Conservation (phyloP, 2,113 vertebrate genomes). For the Monopterus albus region DNA sequence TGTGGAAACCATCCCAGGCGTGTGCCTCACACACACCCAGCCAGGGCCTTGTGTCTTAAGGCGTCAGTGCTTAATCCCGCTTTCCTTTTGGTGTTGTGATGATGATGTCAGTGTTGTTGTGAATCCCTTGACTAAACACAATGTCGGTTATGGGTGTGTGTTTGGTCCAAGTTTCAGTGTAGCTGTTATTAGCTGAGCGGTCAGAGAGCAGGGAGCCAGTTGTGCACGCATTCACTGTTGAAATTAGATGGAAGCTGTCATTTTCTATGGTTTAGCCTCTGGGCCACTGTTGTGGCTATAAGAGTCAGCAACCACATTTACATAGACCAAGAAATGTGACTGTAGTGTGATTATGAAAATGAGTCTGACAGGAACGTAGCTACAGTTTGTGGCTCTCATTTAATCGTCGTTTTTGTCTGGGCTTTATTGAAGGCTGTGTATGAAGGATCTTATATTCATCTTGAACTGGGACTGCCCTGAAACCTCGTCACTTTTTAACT, state of each 20-base stretch:
- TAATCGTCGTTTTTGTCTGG: background rate
- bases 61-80: conserved; percentile 18
- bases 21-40: background rate
- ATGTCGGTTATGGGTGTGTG: no score
- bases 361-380: background rate
- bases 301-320: conserved; percentile 44
- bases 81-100: conserved; percentile 1
- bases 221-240: background rate
- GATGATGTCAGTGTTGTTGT: conserved; percentile 62
- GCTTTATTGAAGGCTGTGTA: background rate
- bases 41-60: conserved; percentile 1
- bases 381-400: background rate
- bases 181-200: background rate
- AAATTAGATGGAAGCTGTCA: conserved; percentile 33
- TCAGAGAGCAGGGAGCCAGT: background rate
- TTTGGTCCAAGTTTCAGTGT: conserved; percentile 21
- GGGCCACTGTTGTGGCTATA: conserved; percentile 29
- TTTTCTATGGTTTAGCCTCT: conserved; percentile 32
- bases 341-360: conserved; percentile 17
- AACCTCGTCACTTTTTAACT: no score
- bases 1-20: conserved; percentile 16
- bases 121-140: conserved; percentile 42
- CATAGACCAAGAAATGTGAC: conserved; percentile 17
- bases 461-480: background rate
- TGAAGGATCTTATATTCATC: no score